phyloP scores from a whole-genome alignment of 2,888 invertebrate species.

The Arctia plantaginis region DNA sequence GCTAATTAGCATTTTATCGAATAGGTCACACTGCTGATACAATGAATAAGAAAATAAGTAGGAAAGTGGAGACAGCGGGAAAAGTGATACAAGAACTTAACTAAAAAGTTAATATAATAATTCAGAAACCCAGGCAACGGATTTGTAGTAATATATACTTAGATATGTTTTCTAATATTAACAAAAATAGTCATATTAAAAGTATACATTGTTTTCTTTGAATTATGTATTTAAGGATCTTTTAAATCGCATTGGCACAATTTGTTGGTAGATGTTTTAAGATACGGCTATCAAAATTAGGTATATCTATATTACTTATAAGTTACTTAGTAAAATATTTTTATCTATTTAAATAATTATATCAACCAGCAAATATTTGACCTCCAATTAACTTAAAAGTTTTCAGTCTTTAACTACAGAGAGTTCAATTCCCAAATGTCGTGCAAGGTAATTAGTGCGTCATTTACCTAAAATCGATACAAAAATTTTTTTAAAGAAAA shows the following conservation, averaged over 20 bases:
- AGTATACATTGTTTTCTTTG: no score
- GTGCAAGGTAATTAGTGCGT: background rate
- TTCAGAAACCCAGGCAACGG: background rate
- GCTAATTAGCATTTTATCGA: background rate
- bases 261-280: no score
- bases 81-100: no score
- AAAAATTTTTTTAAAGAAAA: background rate
- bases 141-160: background rate
- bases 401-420: background rate
- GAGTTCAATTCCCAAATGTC: constrained; percentile 10
- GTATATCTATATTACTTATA: no score
- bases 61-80: no score
- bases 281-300: no score
- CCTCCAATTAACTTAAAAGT: constrained; percentile 10
- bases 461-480: background rate
- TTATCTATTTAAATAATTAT: background rate
- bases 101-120: no score
- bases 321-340: no score
- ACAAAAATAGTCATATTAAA: background rate
- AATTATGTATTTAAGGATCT: no score
- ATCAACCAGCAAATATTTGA: background rate
- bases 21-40: background rate
- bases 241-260: no score
- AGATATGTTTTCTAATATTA: background rate
- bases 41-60: no score